A percentile compares a stretch with the other conserved stretches of the same genome.
Evolutionary conservation across 2,888 invertebrate species (phyloP).

Genomic region (Odontothrips loti): DNA sequence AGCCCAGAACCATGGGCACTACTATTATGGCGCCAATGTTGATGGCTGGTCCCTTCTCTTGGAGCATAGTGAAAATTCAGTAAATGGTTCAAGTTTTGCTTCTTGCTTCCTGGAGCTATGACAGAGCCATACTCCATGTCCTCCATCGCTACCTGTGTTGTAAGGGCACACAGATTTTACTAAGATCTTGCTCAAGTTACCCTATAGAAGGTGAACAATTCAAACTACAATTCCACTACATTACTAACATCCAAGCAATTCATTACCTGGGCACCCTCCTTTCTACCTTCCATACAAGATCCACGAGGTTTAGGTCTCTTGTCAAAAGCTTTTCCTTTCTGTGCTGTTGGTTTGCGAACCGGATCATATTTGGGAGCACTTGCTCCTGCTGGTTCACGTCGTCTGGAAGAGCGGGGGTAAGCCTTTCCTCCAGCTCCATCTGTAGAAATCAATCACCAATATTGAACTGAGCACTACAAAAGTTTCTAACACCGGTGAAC

Average conservation of each 20-base stretch:
- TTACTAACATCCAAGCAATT: not conserved
- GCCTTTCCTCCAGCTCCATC: constrained; percentile 55
- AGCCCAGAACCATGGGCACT: constrained; percentile 39
- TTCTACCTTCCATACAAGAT: constrained; percentile 56
- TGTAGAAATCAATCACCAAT: constrained; percentile 37
- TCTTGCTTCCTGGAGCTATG: constrained; percentile 78
- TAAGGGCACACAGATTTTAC: not conserved
- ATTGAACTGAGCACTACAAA: not conserved
- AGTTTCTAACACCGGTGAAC: constrained; percentile 7
- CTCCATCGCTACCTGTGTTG: constrained; percentile 48
- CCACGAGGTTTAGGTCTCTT: constrained; percentile 70
- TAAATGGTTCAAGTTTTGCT: constrained; percentile 90
- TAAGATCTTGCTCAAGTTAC: not conserved
- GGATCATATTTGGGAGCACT: constrained; percentile 59
- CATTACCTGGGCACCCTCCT: constrained; percentile 62
- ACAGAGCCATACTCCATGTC: constrained; percentile 76
- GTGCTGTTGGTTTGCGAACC: constrained; percentile 63
- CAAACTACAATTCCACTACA: too few species aligned
- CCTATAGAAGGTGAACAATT: too few species aligned
- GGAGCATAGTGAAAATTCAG: constrained; percentile 84
- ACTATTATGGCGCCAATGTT: constrained; percentile 33
- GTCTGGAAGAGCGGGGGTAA: constrained; percentile 59
- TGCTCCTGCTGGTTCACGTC: constrained; percentile 57
- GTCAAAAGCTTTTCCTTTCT: constrained; percentile 61
- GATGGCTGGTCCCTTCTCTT: constrained; percentile 46